Evolutionary conservation across 1,140 invertebrate genomes (phyloP), one percentile per base, ranked within the genome.

Genomic region (Rhagoletis zephyria): DNA sequence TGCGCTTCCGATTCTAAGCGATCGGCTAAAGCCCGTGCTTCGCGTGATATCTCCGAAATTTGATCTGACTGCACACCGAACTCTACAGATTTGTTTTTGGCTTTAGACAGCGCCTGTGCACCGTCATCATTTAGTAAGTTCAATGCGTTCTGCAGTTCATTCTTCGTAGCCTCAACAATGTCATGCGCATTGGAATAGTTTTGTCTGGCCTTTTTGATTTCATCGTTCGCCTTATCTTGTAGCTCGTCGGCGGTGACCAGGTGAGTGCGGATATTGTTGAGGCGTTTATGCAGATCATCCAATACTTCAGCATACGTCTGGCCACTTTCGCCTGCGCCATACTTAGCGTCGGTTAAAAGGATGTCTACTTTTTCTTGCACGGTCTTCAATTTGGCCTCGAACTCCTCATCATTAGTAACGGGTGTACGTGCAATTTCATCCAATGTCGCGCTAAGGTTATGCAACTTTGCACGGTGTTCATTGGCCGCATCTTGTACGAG

Each of bases 11-110:
- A 95, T 90, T 95, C 95, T 88, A 96, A 95, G 93, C 95, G 94
- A 89, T 98, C 96, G 1, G 97, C 97, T 3, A 97, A 90, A 14
- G 95, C 92, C 40, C 98, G 94, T 4, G 98, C 97, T 91, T 98
- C 96, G 87, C 97, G 95, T 0, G 98, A 97, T 70, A 98, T 97
- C 16, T 95, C 94, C 1, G 97, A 97, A 97, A 99, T 98, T 89
- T 97, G 96, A 42, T 96, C 95, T 19, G 97, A 98, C 90, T 98
- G 97, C 89, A 97, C 96, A 6, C 98, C 98, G 92, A 97, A 97
- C 93, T 97, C 95, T 67, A 96, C 95, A 0, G 97, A 97, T 64
- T 97, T 95, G 89, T 97, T 95, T 90, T 95, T 95, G 0, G 98
- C 98, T 89, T 96, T 96, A 1, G 95, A 93, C 65, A 98, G 93